Evolutionary conservation across 1,140 invertebrate species (phyloP), one percentile per base, ranked within the genome.

Genomic region (fruit fly (Drosophila melanogaster)): DNA sequence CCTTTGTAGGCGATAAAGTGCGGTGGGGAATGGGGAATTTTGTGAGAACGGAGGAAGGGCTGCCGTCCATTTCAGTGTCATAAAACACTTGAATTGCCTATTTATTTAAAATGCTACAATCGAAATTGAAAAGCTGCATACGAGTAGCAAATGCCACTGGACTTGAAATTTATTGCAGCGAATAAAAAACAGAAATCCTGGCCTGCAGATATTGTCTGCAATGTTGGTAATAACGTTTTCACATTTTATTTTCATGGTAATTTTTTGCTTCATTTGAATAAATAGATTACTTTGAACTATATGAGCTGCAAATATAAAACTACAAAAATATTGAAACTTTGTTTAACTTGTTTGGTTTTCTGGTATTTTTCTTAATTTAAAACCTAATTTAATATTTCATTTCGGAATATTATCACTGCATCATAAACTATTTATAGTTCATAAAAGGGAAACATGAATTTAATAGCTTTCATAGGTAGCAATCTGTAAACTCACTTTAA

Each of bases 1-100:
- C 64, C 60, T 64, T 79, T 58, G 47, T 24, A 19, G 26, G 41
- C 19, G 41, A 77, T 62, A 51, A 41, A 58, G 17, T 56, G 40
- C 26, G 24, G 46, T 55, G 30, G 56, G 44, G 51, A 62, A 37
- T 33, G 40, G n/a, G n/a, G n/a, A n/a, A n/a, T n/a, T 60, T 35
- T 44, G 26, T 47, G 40, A 24, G 24, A 54, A 54, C 24, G 19
- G 8, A 11, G 7, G 30, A 15, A 38, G 33, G 19, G 35, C 35
- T n/a, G 14, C 12, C 12, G 24, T 11, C 19, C 38, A 38, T 56
- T 26, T 17, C n/a, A 56, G 54, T 51, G 49, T 51, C 49, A 51
- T 51, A 51, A 51, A 51, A 51, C 49, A 51, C 33, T 51, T 19
- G 15, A 51, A 51, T 51, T 51, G 26, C 49, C 49, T 51, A 17